These are phyloP conservation scores for Vesta saturnalis DNA, from an alignment of 2,888 invertebrate species.

Conservation along the genomic window DNA sequence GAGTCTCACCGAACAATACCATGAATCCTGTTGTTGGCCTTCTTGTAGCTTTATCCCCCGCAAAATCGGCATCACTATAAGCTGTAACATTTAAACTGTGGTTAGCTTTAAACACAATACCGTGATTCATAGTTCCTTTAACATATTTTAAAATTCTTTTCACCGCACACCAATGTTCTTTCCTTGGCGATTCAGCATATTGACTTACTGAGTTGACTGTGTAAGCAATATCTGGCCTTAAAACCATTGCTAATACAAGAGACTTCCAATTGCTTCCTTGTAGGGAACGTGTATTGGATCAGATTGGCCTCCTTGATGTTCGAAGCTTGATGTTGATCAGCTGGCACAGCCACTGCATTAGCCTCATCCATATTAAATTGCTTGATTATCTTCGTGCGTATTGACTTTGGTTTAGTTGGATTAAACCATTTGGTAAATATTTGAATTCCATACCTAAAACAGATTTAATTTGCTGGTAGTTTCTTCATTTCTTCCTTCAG, in stretches of 20 bases:
- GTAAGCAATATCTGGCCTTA: too few relatives aligned
- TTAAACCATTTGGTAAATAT: too few relatives aligned
- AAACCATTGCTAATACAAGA: too few relatives aligned
- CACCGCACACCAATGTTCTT: too few relatives aligned
- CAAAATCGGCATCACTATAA: constrained; percentile 1
- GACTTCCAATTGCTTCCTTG: too few relatives aligned
- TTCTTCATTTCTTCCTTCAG: background rate
- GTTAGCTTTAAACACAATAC: constrained; percentile 3
- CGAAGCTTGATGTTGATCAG: background rate
- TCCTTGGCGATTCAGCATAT: background rate
- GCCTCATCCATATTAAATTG: too few relatives aligned
- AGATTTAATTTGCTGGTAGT: background rate
- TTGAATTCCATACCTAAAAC: too few relatives aligned
- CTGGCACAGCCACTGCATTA: too few relatives aligned
- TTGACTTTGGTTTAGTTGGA: background rate
- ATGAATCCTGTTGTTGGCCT: too few relatives aligned
- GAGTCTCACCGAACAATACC: background rate
- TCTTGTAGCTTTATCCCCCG: background rate
- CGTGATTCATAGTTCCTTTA: background rate
- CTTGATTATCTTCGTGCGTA: background rate
- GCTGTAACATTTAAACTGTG: background rate
- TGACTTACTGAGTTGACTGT: constrained; percentile 1
- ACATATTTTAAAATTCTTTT: too few relatives aligned
- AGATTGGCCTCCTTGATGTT: too few relatives aligned
- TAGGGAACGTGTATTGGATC: background rate